Evolutionary conservation across 2,888 invertebrate species (phyloP).

Genomic region (Agonopterix heracliana): DNA sequence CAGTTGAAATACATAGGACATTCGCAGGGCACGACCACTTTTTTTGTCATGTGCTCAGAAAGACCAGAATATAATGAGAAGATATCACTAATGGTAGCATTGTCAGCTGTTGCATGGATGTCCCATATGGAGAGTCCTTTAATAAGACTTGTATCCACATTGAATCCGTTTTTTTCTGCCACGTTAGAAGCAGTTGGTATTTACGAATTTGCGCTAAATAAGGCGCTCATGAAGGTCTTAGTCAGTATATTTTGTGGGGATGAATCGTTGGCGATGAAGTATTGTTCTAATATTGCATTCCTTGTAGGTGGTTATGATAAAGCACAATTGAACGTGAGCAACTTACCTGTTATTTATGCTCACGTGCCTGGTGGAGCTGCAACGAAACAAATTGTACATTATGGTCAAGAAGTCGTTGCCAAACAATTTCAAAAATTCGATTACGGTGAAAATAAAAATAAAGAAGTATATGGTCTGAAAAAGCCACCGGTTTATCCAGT

Average conservation of each 20-base stretch:
- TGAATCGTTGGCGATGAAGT: constrained; percentile 10
- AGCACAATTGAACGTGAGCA: constrained; percentile 15
- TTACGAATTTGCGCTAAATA: constrained; percentile 7
- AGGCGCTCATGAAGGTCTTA: constrained; percentile 8
- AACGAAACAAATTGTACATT: constrained; percentile 46
- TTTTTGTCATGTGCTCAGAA: constrained; percentile 78
- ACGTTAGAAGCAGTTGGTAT: constrained; percentile 2
- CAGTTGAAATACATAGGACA: constrained; percentile 85
- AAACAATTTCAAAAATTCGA: constrained; percentile 23
- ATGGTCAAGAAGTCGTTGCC: constrained; percentile 20
- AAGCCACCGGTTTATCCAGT: constrained; percentile 24
- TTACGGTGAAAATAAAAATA: constrained; percentile 18
- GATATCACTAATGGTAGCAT: constrained; percentile 57
- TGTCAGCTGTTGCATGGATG: constrained; percentile 30
- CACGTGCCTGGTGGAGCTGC: constrained; percentile 49
- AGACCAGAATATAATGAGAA: constrained; percentile 78
- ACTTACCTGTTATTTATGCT: constrained; percentile 17
- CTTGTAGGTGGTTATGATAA: constrained; percentile 15
- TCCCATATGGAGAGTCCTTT: constrained; percentile 22
- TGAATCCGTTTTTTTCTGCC: neutral
- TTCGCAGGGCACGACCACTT: constrained; percentile 79
- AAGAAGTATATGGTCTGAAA: constrained; percentile 9
- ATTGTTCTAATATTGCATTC: constrained; percentile 17
- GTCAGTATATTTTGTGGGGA: constrained; percentile 10
- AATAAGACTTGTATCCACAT: neutral